A percentile compares a stretch with the other conserved stretches of the same genome.
phyloP scores from a whole-genome alignment of 1,140 invertebrate genomes.

The Drosophila lacertosa region DNA sequence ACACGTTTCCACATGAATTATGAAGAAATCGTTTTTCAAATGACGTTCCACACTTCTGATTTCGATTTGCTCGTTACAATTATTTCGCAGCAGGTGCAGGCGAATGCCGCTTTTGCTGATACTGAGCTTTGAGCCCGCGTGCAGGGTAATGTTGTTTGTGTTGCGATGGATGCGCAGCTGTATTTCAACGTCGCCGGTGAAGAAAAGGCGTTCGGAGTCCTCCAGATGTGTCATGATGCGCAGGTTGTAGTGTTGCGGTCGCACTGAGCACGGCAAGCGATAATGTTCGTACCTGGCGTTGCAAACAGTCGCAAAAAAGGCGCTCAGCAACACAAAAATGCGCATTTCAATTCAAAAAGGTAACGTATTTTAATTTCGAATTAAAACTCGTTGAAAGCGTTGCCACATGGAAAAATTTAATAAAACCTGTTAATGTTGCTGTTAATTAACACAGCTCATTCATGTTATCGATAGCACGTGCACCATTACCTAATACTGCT shows the following conservation, averaged over 20 bases:
- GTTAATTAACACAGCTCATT: not conserved
- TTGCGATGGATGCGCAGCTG: slow-evolving; percentile 84
- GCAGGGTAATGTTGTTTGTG: slow-evolving; percentile 89
- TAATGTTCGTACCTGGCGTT: slow-evolving; percentile 78
- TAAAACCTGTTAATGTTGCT: not conserved
- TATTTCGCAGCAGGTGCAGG: not conserved
- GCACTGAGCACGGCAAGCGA: slow-evolving; percentile 87
- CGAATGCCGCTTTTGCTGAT: slow-evolving; percentile 62
- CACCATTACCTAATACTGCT: too few relatives aligned
- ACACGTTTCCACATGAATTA: slow-evolving; percentile 85
- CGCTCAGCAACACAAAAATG: slow-evolving; percentile 4
- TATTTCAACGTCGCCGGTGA: slow-evolving; percentile 87
- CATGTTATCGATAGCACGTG: not conserved
- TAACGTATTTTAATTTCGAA: slow-evolving; percentile 23
- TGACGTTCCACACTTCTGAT: slow-evolving; percentile 23
- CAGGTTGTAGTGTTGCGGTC: slow-evolving; percentile 88
- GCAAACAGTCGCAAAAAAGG: slow-evolving; percentile 7
- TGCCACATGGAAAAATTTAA: slow-evolving; percentile 9
- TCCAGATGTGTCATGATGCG: slow-evolving; percentile 86
- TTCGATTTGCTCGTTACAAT: not conserved
- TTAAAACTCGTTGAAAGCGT: slow-evolving; percentile 16
- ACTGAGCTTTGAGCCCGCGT: slow-evolving; percentile 85
- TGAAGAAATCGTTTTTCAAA: slow-evolving; percentile 87
- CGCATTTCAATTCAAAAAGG: slow-evolving; percentile 16
- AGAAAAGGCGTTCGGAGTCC: slow-evolving; percentile 63